Percentiles rank a stretch among this genome's conserved stretches.
phyloP scores from a whole-genome alignment of 2,888 invertebrate species.

The Caenorhabditis becei region DNA sequence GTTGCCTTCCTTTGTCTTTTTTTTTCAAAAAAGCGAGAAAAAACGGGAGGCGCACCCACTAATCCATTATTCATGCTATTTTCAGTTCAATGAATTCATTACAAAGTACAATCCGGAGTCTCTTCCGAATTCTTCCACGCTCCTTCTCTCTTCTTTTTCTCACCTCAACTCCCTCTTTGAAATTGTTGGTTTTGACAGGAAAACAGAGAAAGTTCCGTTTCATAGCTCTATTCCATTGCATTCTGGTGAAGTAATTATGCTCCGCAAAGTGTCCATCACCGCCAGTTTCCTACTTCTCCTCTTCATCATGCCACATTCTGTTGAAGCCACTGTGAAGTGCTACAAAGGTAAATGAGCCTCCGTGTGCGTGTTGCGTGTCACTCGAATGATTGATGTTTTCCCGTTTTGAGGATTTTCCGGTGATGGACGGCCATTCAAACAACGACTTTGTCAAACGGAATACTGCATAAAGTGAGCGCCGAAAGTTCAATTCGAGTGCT shows the following conservation, averaged over 20 bases:
- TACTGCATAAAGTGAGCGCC: conserved; percentile 58
- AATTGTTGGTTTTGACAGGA: conserved; percentile 33
- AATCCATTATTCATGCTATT: conserved; percentile 56
- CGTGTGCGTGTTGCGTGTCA: conserved; percentile 24
- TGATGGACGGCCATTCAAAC: conserved; percentile 57
- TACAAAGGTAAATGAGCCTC: conserved; percentile 44
- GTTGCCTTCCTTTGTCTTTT: background rate
- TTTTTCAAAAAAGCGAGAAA: background rate
- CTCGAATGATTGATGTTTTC: conserved; percentile 5
- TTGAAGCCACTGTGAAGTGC: conserved; percentile 47
- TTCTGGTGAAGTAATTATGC: conserved; percentile 35
- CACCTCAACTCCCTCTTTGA: background rate
- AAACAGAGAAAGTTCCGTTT: conserved; percentile 38
- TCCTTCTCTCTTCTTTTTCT: conserved; percentile 7
- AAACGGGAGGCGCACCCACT: conserved; percentile 21
- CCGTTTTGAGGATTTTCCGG: conserved; percentile 54
- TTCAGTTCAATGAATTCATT: conserved; percentile 59
- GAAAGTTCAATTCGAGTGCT: background rate
- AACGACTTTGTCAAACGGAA: conserved; percentile 61
- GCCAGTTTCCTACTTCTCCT: conserved; percentile 27
- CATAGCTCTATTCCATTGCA: conserved; percentile 11
- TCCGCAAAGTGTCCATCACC: conserved; percentile 15
- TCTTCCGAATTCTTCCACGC: conserved; percentile 4
- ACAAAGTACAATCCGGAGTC: conserved; percentile 45
- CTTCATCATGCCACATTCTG: conserved; percentile 12